Evolutionary conservation across 1,140 invertebrate species (phyloP).

Genomic region (Neodiprion pinetum): DNA sequence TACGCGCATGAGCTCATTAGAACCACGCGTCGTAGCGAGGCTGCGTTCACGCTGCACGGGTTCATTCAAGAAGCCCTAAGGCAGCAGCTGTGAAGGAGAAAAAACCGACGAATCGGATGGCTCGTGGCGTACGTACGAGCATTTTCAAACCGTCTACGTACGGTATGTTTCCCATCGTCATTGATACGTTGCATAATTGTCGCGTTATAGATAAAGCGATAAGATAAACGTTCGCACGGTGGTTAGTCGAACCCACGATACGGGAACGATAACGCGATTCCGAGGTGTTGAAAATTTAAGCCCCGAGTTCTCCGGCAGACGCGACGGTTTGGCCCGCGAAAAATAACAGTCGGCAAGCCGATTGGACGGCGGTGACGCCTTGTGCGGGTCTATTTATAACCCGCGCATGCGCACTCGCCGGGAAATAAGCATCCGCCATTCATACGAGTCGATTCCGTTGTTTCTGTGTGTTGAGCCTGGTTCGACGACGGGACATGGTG

Average conservation of each 20-base stretch:
- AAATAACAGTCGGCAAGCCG: slow-evolving; percentile 3
- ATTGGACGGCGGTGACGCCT: slow-evolving; percentile 51
- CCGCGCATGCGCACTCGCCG: slow-evolving; percentile 43
- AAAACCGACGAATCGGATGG: neutral
- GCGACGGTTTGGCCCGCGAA: slow-evolving; percentile 9
- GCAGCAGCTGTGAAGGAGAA: neutral
- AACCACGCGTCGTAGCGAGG: neutral
- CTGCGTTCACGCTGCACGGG: neutral
- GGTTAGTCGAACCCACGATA: too few species aligned
- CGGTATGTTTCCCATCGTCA: too few species aligned
- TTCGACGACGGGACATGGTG: slow-evolving; percentile 43
- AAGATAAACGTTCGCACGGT: neutral
- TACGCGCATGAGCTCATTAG: too few species aligned
- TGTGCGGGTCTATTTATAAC: slow-evolving; percentile 49
- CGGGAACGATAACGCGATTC: neutral
- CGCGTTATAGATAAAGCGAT: neutral
- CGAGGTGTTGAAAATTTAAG: neutral
- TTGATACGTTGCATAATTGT: neutral
- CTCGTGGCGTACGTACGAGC: neutral
- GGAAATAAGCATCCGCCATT: slow-evolving; percentile 55
- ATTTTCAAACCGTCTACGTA: too few species aligned
- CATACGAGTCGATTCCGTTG: slow-evolving; percentile 57
- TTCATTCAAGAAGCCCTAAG: neutral
- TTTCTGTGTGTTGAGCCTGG: slow-evolving; percentile 48
- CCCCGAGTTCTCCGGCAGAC: neutral